These are phyloP conservation scores for Berghia stephanieae DNA, from an alignment of 1,140 invertebrate genomes.

Conservation along the genomic window DNA sequence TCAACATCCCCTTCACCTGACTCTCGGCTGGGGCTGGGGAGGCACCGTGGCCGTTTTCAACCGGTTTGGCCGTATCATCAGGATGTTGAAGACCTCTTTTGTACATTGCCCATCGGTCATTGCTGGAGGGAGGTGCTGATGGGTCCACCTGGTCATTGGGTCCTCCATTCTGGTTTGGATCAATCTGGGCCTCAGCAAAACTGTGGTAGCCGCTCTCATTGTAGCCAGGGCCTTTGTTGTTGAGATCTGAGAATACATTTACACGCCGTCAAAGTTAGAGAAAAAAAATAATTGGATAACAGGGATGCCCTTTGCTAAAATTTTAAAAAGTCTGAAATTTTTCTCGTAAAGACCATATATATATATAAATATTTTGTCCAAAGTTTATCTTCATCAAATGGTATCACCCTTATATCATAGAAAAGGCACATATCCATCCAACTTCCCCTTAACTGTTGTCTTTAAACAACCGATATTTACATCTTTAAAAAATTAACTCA, in stretches of 20 bases:
- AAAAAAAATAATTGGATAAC: not conserved
- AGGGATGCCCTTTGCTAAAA: no score
- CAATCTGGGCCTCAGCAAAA: constrained; percentile 42
- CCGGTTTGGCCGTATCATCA: constrained; percentile 69
- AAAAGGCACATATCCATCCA: no score
- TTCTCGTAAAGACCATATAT: no score
- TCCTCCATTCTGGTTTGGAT: constrained; percentile 63
- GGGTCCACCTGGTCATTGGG: constrained; percentile 19
- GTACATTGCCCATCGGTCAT: constrained; percentile 74
- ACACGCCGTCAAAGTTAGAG: not conserved
- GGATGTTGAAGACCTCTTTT: constrained; percentile 69
- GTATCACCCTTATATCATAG: no score
- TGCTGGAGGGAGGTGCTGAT: constrained; percentile 57
- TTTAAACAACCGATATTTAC: no score
- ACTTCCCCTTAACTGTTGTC: no score
- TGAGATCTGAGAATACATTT: constrained; percentile 10
- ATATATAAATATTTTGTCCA: no score
- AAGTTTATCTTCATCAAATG: no score
- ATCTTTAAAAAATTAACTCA: no score
- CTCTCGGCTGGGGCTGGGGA: constrained; percentile 4
- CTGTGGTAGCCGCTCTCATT: constrained; percentile 44
- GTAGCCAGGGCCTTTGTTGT: constrained; percentile 29
- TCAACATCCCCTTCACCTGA: constrained; percentile 31
- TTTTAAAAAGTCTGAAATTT: no score
- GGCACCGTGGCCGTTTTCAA: not conserved